These are phyloP conservation scores for Diorhabda carinulata DNA, from an alignment of 1,140 invertebrate species.

Conservation along the genomic window DNA sequence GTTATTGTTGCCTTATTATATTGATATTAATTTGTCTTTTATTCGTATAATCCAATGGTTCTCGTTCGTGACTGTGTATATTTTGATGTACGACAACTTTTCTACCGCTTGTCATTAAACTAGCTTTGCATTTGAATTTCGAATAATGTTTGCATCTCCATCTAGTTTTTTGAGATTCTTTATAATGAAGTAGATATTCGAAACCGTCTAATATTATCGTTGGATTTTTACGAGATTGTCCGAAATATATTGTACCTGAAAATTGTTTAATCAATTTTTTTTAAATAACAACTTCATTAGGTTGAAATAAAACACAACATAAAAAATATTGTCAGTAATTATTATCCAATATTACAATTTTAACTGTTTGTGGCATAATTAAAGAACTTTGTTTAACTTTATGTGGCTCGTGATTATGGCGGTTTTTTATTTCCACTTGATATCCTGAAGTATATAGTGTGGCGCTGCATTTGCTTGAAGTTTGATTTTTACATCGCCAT, in stretches of 20 bases:
- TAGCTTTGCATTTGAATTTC: slow-evolving; percentile 20
- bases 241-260: slow-evolving; percentile 17
- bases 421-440: slow-evolving; percentile 21
- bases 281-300: background rate
- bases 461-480: slow-evolving; percentile 28
- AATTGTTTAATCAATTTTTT: background rate
- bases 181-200: slow-evolving; percentile 9
- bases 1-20: too few species aligned
- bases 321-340: too few species aligned
- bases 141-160: slow-evolving; percentile 15
- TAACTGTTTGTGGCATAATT: slow-evolving; percentile 25
- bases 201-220: slow-evolving; percentile 13
- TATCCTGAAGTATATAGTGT: slow-evolving; percentile 28
- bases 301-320: too few species aligned
- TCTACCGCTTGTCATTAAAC: slow-evolving; percentile 11
- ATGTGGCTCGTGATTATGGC: slow-evolving; percentile 30
- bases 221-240: slow-evolving; percentile 16
- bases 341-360: slow-evolving; percentile 11
- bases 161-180: slow-evolving; percentile 15
- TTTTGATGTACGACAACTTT: slow-evolving; percentile 16
- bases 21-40: background rate
- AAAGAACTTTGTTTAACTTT: slow-evolving; percentile 6
- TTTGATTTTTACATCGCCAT: slow-evolving; percentile 31
- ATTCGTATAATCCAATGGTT: slow-evolving; percentile 3
- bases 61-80: slow-evolving; percentile 20